Base-by-base conservation (phyloP, 2,888 invertebrate genomes). In the Empis livida region DNA sequence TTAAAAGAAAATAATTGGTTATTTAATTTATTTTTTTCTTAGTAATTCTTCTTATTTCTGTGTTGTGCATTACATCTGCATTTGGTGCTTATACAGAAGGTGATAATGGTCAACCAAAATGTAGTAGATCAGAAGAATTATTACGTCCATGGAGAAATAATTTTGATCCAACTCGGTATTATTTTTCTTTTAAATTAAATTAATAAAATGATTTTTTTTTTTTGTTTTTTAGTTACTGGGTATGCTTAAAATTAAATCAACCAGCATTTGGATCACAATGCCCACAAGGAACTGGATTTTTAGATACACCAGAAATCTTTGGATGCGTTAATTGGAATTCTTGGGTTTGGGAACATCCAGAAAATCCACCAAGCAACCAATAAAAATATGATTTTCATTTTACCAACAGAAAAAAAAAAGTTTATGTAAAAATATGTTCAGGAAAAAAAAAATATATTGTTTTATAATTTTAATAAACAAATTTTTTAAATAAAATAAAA, bases 41-140 rank as follows among this genome's bases (percentile, higher is more conserved):
- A 37, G 37, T 37, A 8, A 14, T 10, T 14, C 2, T 37, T 2
- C 5, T 37, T 15, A 6, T 37, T 15, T 6, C 14, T 37, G 37
- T 14, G 15, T 37, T n/a, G 4, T n/a, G n/a, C 14, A 15, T 37
- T 14, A 4, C n/a, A 3, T 16, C 5, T 40, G 11, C 40, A 13
- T 17, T 8, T 2, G 20, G 40, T 5, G 2, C 13, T 15, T 48
- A 45, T 38, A 17, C 23, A 27, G 15, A 39, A 5, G 48, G 45
- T 13, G 32, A 46, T 46, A 37, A 50, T 50, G 50, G 50, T 11
- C 43, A 30, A 16, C 50, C 50, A 10, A 40, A 30, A 30, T 50
- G 50, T 39, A 13, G 13, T 14, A 45, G 41, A 5, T 2, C 3
- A 9, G 30, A 15, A 16, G 50, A 50, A 41, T 10, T 47, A 32